Conservation (phyloP, 2,888 invertebrate species). For the Eristalinus sepulchralis region DNA sequence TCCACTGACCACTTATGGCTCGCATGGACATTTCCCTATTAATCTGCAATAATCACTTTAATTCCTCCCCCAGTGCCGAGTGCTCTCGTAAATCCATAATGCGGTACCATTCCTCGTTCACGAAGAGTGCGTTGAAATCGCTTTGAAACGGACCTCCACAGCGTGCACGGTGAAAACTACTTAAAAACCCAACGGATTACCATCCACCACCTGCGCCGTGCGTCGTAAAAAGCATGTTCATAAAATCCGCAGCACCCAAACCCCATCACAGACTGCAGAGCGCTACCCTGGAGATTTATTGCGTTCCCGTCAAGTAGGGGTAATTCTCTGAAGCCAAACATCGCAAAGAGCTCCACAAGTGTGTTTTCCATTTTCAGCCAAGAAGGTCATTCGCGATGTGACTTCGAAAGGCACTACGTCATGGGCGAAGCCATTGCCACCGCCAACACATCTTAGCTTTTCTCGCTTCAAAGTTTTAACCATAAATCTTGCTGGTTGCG, state of each 20-base stretch:
- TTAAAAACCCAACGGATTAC: constrained; percentile 31
- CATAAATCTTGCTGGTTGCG: constrained; percentile 36
- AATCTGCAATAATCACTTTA: not conserved
- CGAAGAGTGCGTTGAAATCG: not conserved
- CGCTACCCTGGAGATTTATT: constrained; percentile 17
- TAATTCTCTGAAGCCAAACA: constrained; percentile 18
- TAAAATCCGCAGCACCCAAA: constrained; percentile 5
- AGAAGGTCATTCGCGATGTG: constrained; percentile 6
- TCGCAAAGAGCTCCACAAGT: constrained; percentile 32
- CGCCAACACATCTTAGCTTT: constrained; percentile 23
- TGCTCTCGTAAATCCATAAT: not conserved
- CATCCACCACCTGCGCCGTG: constrained; percentile 34
- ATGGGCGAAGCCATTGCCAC: not conserved
- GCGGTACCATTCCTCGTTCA: not conserved
- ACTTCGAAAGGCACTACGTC: constrained; percentile 2
- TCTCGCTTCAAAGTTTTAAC: not conserved
- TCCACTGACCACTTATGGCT: not conserved
- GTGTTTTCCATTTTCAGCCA: constrained; percentile 8
- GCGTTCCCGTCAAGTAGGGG: not conserved
- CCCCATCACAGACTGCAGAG: not conserved
- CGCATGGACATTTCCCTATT: not conserved
- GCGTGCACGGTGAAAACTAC: not conserved
- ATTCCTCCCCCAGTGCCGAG: not conserved
- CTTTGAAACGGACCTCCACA: not conserved
- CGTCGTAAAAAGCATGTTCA: constrained; percentile 1